Base-by-base conservation (phyloP, 2,113 vertebrate species). In the Elanoides forficatus region DNA sequence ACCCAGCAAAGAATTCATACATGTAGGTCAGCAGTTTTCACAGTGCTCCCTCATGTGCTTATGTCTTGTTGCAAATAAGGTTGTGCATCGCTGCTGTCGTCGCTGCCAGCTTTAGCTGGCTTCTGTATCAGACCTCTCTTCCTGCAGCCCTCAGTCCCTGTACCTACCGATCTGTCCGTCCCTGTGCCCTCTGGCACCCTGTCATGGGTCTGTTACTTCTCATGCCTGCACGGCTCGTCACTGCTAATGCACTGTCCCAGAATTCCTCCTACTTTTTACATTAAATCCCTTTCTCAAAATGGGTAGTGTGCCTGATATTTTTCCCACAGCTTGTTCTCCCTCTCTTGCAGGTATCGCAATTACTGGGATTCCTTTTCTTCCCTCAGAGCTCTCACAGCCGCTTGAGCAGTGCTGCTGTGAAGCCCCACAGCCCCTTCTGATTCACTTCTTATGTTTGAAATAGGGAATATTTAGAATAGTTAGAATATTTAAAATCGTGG, bases 291-390 rank as follows among this genome's bases (percentile, higher is more conserved):
- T 58, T 66, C 70, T 93, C 29, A 60, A 75, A 79, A 50, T 15
- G 17, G 40, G 30, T 17, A 11, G 11, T 42, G 55, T 19, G 18
- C 56, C 56, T 43, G 13, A 21, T 34, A 34, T 70, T 14, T 15
- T 8, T 30, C 12, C 20, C 18, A 7, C 10, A n/a, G 30, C 29
- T 73, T 60, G 25, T 73, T 73, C 45, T 85, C 42, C 45, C 58
- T 53, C 56, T 87, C 92, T 47, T 67, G 58, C 66, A 91, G 36
- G 81, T 93, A 84, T 71, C 3, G 0, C 63, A 76, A 87, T 89
- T 95, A 22, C 71, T 95, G 75, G 81, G 89, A 94, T 96, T 96
- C 95, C 55, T 97, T 76, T 36, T 81, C 87, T 81, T 83, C 59
- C 45, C 87, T 88, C 94, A 80, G 75, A 82, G 86, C 91, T 92